These are phyloP conservation scores for Thumatha senex DNA, from an alignment of 2,888 invertebrate genomes.

Conservation along the genomic window DNA sequence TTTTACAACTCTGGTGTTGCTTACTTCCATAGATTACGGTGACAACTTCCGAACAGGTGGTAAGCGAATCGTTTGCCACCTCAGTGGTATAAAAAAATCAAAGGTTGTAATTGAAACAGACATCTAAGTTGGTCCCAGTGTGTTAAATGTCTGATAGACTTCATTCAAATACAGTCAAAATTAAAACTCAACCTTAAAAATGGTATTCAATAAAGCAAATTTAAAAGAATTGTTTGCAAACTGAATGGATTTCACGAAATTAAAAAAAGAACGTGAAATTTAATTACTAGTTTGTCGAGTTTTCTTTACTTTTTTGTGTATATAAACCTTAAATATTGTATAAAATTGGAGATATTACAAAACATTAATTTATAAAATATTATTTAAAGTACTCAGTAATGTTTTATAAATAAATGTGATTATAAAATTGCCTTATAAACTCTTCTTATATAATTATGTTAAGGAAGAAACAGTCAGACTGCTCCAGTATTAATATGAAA, in stretches of 20 bases:
- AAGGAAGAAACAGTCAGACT: slow-evolving; percentile 55
- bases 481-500: slow-evolving; percentile 71
- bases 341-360: slow-evolving; percentile 10
- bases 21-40: neutral
- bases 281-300: neutral
- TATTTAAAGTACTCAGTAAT: slow-evolving; percentile 11
- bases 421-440: slow-evolving; percentile 58
- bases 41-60: too few species aligned
- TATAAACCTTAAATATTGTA: slow-evolving; percentile 1
- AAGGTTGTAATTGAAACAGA: neutral
- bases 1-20: slow-evolving; percentile 1
- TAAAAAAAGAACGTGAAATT: neutral
- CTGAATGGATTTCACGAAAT: neutral
- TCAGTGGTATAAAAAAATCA: too few species aligned
- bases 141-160: neutral
- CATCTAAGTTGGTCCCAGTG: neutral
- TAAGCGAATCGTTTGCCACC: too few species aligned
- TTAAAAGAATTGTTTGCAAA: neutral
- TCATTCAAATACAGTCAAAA: slow-evolving; percentile 2
- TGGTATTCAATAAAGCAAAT: slow-evolving; percentile 2
- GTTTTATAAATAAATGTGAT: slow-evolving; percentile 34
- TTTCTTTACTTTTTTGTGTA: neutral
- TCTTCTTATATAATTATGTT: slow-evolving; percentile 40
- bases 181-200: slow-evolving; percentile 5
- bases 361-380: slow-evolving; percentile 27